Conservation (phyloP, 2,888 invertebrate species). For the Himalopsyche japonica region DNA sequence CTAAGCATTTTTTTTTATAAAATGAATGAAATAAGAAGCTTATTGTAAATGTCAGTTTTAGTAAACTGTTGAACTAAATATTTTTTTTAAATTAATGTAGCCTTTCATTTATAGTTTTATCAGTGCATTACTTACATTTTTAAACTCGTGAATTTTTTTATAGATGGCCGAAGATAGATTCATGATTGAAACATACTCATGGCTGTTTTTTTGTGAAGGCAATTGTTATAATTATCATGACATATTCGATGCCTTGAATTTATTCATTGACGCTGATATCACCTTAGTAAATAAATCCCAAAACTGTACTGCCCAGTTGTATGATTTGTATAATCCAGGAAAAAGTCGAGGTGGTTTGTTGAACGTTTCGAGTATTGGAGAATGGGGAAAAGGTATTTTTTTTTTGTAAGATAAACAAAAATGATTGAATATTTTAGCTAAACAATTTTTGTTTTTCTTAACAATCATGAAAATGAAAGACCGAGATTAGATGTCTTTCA, state of each 20-base stretch:
- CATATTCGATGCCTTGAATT: not conserved
- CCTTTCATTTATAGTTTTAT: too few relatives aligned
- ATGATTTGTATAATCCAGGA: slow-evolving; percentile 50
- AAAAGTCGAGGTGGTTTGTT: slow-evolving; percentile 46
- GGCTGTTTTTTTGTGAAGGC: not conserved
- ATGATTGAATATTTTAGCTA: not conserved
- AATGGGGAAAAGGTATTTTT: slow-evolving; percentile 15
- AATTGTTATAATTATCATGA: not conserved
- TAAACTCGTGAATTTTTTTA: too few relatives aligned
- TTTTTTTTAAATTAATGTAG: too few relatives aligned
- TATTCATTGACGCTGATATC: slow-evolving; percentile 20
- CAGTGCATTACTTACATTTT: too few relatives aligned
- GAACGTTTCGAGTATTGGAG: slow-evolving; percentile 44
- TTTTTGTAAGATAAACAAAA: not conserved
- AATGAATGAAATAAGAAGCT: too few relatives aligned
- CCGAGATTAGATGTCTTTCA: too few relatives aligned
- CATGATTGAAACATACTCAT: not conserved
- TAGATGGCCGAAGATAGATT: not conserved
- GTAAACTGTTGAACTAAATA: too few relatives aligned
- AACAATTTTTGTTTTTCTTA: too few relatives aligned
- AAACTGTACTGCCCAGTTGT: slow-evolving; percentile 29
- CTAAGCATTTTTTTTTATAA: too few relatives aligned
- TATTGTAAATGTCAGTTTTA: too few relatives aligned
- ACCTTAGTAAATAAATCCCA: slow-evolving; percentile 3
- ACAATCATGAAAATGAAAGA: too few relatives aligned